phyloP scores from a whole-genome alignment of 2,888 invertebrate genomes.

The Trichogramma evanescens region DNA sequence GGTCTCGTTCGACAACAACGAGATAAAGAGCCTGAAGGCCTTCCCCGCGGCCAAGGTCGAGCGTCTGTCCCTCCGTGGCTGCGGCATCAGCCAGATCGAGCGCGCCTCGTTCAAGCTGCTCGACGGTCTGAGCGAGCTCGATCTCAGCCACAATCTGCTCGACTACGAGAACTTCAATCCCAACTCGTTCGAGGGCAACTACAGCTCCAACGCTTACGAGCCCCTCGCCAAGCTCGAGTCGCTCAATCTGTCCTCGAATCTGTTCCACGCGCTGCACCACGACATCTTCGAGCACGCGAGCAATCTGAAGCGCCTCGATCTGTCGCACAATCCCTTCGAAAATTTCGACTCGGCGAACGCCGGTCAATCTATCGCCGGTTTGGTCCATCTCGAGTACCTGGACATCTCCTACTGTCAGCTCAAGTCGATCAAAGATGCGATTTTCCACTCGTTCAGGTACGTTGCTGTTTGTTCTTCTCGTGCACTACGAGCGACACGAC shows the following conservation, averaged over 20 bases:
- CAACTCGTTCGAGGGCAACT: constrained; percentile 60
- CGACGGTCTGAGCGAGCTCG: constrained; percentile 56
- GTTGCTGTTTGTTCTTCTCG: background rate
- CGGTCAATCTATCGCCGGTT: constrained; percentile 58
- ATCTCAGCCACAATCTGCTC: constrained; percentile 65
- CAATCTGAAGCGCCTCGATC: constrained; percentile 58
- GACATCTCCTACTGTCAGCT: constrained; percentile 65
- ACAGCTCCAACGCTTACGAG: constrained; percentile 50
- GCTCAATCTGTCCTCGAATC: constrained; percentile 64
- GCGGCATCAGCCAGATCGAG: constrained; percentile 58
- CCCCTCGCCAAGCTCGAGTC: constrained; percentile 55
- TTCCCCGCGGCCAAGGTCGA: constrained; percentile 53
- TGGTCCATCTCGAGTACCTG: constrained; percentile 62
- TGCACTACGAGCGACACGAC: background rate
- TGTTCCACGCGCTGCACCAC: constrained; percentile 61
- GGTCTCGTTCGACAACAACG: constrained; percentile 33
- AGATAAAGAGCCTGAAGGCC: constrained; percentile 45
- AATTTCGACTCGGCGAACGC: constrained; percentile 56
- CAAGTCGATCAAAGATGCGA: constrained; percentile 55
- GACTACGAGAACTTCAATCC: constrained; percentile 56
- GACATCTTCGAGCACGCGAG: constrained; percentile 72
- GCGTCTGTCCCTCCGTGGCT: constrained; percentile 57
- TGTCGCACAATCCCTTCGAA: constrained; percentile 69
- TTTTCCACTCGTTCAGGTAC: constrained; percentile 59
- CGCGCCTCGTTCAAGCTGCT: constrained; percentile 59